Evolutionary conservation across 2,113 vertebrate genomes (phyloP).

Genomic region (Mirza zaza): DNA sequence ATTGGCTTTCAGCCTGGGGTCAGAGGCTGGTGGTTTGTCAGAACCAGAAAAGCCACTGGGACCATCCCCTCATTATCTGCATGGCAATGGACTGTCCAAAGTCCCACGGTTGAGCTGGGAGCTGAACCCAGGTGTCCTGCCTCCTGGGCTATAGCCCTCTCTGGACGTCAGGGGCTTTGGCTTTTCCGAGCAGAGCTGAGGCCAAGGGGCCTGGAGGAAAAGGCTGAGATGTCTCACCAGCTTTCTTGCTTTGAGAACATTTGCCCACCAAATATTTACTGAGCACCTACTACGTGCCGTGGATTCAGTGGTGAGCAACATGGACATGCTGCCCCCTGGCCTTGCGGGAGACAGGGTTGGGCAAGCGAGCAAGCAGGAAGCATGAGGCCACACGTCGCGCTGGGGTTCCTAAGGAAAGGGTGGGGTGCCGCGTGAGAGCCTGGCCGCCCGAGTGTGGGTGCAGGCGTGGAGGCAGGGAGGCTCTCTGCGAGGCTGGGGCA

Average conservation of each 20-base stretch:
- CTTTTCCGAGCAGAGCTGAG: background rate
- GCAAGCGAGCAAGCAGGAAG: background rate
- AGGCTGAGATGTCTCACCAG: background rate
- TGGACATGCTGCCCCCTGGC: background rate
- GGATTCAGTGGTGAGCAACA: background rate
- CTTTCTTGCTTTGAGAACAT: background rate
- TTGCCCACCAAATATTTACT: background rate
- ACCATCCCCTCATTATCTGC: background rate
- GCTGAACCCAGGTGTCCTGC: background rate
- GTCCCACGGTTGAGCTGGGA: background rate
- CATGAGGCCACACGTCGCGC: fast-evolving
- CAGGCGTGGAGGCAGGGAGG: background rate
- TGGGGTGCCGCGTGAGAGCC: background rate
- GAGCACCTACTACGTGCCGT: fast-evolving
- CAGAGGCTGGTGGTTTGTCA: background rate
- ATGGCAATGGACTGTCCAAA: background rate
- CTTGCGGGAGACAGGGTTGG: background rate
- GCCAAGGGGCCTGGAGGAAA: background rate
- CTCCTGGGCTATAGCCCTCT: background rate
- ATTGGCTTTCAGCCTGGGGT: background rate
- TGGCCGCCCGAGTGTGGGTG: background rate
- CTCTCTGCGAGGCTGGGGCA: background rate
- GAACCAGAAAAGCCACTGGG: background rate
- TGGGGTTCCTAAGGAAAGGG: background rate
- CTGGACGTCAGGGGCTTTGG: fast-evolving